Conservation (phyloP, 2,888 invertebrate genomes). For the Netelia fuscicornis region DNA sequence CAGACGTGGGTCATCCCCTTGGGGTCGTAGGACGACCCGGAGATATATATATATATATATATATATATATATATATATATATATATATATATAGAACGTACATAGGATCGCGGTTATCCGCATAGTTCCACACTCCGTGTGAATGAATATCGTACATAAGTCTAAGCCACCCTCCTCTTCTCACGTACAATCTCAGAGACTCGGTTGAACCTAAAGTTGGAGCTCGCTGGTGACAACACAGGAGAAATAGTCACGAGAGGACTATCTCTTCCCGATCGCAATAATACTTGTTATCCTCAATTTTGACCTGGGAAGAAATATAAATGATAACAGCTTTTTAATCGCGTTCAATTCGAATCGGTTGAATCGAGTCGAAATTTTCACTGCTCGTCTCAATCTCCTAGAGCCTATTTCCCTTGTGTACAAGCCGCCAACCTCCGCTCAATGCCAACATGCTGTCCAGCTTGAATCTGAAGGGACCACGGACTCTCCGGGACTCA, state of each 20-base stretch:
- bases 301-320: too few relatives aligned
- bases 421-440: too few relatives aligned
- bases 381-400: too few relatives aligned
- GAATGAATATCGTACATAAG: conserved; percentile 48
- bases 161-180: conserved; percentile 8
- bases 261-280: background rate
- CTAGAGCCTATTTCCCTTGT: too few relatives aligned
- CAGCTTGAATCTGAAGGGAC: too few relatives aligned
- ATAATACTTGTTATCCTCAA: background rate
- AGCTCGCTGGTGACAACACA: background rate
- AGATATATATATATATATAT: background rate
- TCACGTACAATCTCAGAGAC: conserved; percentile 2
- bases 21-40: conserved; percentile 55
- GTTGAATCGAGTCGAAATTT: too few relatives aligned
- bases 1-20: conserved; percentile 61
- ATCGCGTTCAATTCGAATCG: too few relatives aligned
- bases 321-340: too few relatives aligned
- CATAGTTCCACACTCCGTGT: conserved; percentile 16
- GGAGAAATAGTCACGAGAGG: background rate
- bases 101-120: conserved; percentile 4
- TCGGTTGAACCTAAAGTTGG: background rate
- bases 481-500: too few relatives aligned
- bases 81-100: background rate
- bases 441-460: too few relatives aligned
- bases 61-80: conserved; percentile 14